Conservation (phyloP, 2,113 vertebrate species). For the Lepisosteus oculatus region DNA sequence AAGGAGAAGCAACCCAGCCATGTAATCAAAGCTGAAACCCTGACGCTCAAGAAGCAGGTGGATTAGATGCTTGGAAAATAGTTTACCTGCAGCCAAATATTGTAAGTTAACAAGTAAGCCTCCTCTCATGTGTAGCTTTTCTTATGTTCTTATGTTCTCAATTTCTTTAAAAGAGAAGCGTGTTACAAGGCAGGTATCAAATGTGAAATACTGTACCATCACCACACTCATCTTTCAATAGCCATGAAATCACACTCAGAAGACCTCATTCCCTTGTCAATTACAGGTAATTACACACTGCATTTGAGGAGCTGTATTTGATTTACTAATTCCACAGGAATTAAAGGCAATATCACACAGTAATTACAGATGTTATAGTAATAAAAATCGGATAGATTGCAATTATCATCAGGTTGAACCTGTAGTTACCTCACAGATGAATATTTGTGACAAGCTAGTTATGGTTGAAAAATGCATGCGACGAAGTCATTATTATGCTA, state of each 20-base stretch:
- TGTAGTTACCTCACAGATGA: neutral
- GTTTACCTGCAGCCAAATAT: too few species aligned
- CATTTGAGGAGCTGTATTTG: neutral
- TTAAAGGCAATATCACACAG: neutral
- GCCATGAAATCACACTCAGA: conserved; percentile 1
- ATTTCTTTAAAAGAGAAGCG: too few species aligned
- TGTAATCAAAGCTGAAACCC: too few species aligned
- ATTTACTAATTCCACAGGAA: neutral
- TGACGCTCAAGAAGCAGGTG: too few species aligned
- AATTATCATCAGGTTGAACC: neutral
- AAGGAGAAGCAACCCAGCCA: too few species aligned
- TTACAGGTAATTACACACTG: neutral
- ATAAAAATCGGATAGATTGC: conserved; percentile 1
- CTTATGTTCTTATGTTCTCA: too few species aligned
- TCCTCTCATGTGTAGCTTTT: too few species aligned
- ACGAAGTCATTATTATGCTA: neutral
- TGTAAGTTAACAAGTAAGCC: too few species aligned
- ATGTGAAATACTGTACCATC: too few species aligned
- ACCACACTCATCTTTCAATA: neutral
- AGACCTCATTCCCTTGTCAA: neutral
- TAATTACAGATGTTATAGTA: neutral
- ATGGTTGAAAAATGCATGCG: neutral
- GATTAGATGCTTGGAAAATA: too few species aligned
- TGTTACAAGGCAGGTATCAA: too few species aligned
- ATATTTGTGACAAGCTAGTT: neutral